These are phyloP conservation scores for Rhagonycha fulva DNA, from an alignment of 2,888 invertebrate genomes.

Conservation along the genomic window DNA sequence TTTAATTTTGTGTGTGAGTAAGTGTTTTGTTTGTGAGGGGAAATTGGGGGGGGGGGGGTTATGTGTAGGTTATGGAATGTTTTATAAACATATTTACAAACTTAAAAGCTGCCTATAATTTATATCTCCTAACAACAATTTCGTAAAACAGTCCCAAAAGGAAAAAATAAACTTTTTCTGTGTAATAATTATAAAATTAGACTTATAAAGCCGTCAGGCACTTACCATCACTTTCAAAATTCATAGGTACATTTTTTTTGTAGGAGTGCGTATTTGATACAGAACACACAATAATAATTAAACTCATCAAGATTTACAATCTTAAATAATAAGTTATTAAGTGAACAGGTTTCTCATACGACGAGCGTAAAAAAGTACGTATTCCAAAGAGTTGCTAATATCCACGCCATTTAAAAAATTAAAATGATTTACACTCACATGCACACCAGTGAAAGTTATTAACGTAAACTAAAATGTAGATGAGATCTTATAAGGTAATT, in stretches of 20 bases:
- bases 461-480: not conserved
- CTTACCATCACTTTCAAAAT: slow-evolving; percentile 36
- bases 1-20: not conserved
- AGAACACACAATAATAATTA: not conserved
- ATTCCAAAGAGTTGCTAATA: not conserved
- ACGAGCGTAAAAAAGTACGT: not conserved
- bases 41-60: not conserved
- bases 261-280: not conserved
- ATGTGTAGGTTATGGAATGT: slow-evolving; percentile 25
- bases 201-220: slow-evolving; percentile 35
- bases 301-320: not conserved
- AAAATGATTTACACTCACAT: not conserved
- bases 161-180: not conserved
- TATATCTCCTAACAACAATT: slow-evolving; percentile 1
- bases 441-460: not conserved
- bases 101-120: slow-evolving; percentile 30
- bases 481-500: not conserved
- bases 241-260: slow-evolving; percentile 24
- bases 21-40: not conserved
- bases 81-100: slow-evolving; percentile 28
- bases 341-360: not conserved
- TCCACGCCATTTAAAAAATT: not conserved
- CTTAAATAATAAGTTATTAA: not conserved
- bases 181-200: slow-evolving; percentile 1
- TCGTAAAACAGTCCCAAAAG: not conserved